Conservation (phyloP, 1,140 invertebrate species). For the Paracyclopina nana region DNA sequence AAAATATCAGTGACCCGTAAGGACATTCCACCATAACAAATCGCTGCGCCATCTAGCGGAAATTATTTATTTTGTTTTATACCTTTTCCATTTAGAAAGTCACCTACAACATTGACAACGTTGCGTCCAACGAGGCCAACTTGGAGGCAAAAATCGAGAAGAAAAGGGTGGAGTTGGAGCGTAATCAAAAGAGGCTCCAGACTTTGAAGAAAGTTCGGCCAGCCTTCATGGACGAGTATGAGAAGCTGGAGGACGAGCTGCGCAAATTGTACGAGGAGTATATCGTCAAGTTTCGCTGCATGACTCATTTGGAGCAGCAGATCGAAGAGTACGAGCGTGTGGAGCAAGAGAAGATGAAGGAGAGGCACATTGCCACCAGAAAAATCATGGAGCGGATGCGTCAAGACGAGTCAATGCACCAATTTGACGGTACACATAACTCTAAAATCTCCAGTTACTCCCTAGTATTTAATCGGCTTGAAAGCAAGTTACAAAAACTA, state of each 20-base stretch:
- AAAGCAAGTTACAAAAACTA: background rate
- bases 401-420: conserved; percentile 11
- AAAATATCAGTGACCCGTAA: too few relatives aligned
- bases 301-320: conserved; percentile 56
- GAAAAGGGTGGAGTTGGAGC: conserved; percentile 62
- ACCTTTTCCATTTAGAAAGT: conserved; percentile 37
- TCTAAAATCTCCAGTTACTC: conserved; percentile 7
- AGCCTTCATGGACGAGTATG: conserved; percentile 91
- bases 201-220: conserved; percentile 73
- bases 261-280: conserved; percentile 68
- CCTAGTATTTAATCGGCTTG: background rate
- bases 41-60: too few relatives aligned
- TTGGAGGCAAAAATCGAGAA: conserved; percentile 81
- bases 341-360: conserved; percentile 47
- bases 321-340: conserved; percentile 43
- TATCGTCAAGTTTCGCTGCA: conserved; percentile 60
- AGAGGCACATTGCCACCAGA: conserved; percentile 25
- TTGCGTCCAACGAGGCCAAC: conserved; percentile 60
- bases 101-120: conserved; percentile 53
- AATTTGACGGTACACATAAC: conserved; percentile 3
- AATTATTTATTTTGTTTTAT: too few relatives aligned
- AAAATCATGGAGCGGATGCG: conserved; percentile 12
- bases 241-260: conserved; percentile 66
- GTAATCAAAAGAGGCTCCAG: conserved; percentile 75
- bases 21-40: too few relatives aligned